Base-by-base conservation (phyloP, 2,797 vertebrate genomes). In the Microchirus variegatus region DNA sequence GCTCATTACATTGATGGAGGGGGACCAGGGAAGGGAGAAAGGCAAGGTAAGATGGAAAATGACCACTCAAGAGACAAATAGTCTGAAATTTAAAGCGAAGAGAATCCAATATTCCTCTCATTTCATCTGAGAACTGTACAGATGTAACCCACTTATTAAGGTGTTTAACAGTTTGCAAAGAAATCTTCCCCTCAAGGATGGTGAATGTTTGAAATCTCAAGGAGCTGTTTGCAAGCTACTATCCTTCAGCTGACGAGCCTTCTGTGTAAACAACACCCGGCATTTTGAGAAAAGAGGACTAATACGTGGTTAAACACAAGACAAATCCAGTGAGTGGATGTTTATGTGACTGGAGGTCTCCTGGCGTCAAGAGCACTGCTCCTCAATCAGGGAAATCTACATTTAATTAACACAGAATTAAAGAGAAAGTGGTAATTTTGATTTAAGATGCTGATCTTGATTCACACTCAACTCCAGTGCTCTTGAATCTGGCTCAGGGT, bases 351-450 rank as follows among this genome's bases (percentile, higher is more conserved):
- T 75, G 65, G 16, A 67, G 67, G 77, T 86, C 81, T 80, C 71
- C 54, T 63, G 79, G 75, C 75, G 74, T 77, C 61, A 59, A 47
- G 43, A 73, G 53, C 49, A 64, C 77, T 51, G 65, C 62, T 84
- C 72, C 56, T 79, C 81, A 79, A 82, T 86, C 67, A 78, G 78
- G 71, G 70, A 78, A 87, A 88, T 83, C 67, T 85, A 80, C 78
- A 86, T 92, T 92, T 92, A 90, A 93, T 93, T 93, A 92, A 90
- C 75, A 71, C 59, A 84, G 84, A 91, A 93, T 91, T 91, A 93
- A 87, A 90, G 79, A 76, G 78, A 82, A 90, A 42, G 13, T 90
- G 90, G 85, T 90, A 90, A 81, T 90, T 92, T 86, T 92, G 88
- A 93, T 92, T 87, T 85, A 90, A 90, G 76, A 83, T 82, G 78